Evolutionary conservation across 1,140 invertebrate species (phyloP).

Genomic region (Drosophila grimshawi): DNA sequence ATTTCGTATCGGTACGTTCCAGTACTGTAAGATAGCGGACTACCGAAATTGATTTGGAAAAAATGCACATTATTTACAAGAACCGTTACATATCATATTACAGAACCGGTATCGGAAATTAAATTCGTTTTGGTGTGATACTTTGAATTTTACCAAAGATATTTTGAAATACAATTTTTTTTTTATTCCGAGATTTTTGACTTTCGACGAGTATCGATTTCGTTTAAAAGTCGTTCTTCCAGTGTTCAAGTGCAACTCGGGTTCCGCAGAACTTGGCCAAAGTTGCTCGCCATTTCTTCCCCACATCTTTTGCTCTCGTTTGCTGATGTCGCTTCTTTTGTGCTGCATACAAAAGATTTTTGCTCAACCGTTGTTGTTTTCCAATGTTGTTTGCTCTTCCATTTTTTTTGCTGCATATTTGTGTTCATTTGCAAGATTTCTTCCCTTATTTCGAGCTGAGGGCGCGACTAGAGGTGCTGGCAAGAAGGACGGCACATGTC

Average conservation of each 20-base stretch:
- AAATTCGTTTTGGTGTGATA: no score
- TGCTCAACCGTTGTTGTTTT: conserved; percentile 64
- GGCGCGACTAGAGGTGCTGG: conserved; percentile 30
- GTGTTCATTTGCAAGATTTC: conserved; percentile 80
- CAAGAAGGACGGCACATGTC: conserved; percentile 40
- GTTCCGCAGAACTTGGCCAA: conserved; percentile 60
- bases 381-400: conserved; percentile 31
- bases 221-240: not conserved
- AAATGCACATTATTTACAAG: no score
- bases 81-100: no score
- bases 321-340: conserved; percentile 64
- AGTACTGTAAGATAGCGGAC: no score
- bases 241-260: conserved; percentile 15
- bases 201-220: no score
- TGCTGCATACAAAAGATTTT: conserved; percentile 78
- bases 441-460: conserved; percentile 67
- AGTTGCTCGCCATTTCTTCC: conserved; percentile 58
- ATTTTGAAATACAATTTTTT: no score
- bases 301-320: conserved; percentile 43
- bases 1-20: no score
- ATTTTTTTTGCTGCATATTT: conserved; percentile 59
- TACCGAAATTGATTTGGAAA: no score
- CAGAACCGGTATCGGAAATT: no score
- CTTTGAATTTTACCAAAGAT: no score
- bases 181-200: no score